A percentile compares a stretch with the other conserved stretches of the same genome.
Evolutionary conservation across 2,113 vertebrate species (phyloP).

Genomic region (Cheilinus undulatus): DNA sequence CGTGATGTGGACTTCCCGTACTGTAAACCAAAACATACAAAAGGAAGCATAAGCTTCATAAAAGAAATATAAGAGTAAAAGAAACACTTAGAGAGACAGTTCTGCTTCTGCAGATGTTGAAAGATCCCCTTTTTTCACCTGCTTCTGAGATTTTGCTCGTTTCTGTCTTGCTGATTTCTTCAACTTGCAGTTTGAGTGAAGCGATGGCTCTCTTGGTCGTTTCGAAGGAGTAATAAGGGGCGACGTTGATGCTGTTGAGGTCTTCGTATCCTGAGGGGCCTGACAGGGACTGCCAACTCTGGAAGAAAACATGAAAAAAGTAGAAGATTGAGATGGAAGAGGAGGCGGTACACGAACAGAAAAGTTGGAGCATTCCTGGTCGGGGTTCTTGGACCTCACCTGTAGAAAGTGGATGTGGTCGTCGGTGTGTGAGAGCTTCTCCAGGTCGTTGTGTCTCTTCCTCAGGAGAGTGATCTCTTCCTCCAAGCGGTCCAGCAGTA

Average conservation of each 20-base stretch:
- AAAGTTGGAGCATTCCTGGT: too few relatives aligned
- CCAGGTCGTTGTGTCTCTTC: slow-evolving; percentile 82
- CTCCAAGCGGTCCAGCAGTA: slow-evolving; percentile 75
- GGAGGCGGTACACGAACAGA: too few relatives aligned
- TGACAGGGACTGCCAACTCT: slow-evolving; percentile 85
- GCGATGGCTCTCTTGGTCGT: slow-evolving; percentile 81
- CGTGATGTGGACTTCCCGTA: slow-evolving; percentile 77
- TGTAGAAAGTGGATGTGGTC: slow-evolving; percentile 87
- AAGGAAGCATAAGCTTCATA: neutral
- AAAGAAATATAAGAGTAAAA: neutral
- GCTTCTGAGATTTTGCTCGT: slow-evolving; percentile 76
- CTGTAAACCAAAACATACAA: slow-evolving; percentile 39
- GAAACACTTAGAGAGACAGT: neutral
- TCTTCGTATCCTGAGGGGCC: slow-evolving; percentile 85
- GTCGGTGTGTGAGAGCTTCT: slow-evolving; percentile 83
- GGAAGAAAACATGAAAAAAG: neutral
- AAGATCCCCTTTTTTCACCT: slow-evolving; percentile 62
- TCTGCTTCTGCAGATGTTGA: neutral
- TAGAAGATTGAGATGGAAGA: slow-evolving; percentile 19
- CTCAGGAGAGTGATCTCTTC: slow-evolving; percentile 83
- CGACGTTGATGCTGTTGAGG: slow-evolving; percentile 76
- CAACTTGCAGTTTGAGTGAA: slow-evolving; percentile 79
- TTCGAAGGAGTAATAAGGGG: slow-evolving; percentile 80
- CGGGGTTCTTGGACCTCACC: slow-evolving; percentile 50
- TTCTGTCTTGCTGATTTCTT: slow-evolving; percentile 81